phyloP scores from a whole-genome alignment of 2,888 invertebrate genomes.

The Siphlonurus alternatus region DNA sequence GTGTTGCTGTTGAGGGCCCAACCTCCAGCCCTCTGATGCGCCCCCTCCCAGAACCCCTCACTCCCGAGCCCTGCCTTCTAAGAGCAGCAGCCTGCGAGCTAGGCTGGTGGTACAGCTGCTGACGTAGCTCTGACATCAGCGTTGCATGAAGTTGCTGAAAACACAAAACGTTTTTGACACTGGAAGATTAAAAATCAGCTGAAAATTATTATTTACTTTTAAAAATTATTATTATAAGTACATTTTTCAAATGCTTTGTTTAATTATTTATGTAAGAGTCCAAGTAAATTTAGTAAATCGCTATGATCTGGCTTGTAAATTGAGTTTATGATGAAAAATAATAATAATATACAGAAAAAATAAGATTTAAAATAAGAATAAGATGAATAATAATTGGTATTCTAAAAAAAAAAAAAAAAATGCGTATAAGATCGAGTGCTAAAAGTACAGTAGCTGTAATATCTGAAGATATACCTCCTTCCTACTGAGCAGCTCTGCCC shows the following conservation, averaged over 20 bases:
- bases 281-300: no score
- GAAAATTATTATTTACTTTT: background rate
- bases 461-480: no score
- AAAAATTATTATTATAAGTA: background rate
- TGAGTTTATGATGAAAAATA: no score
- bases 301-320: no score
- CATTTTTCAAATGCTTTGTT: background rate
- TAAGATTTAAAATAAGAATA: no score
- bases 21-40: conserved; percentile 1
- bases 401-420: no score
- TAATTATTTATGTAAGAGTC: no score
- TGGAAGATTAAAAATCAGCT: background rate
- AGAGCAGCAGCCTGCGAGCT: conserved; percentile 33
- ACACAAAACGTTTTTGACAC: background rate
- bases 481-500: conserved; percentile 50
- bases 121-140: conserved; percentile 50
- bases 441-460: no score
- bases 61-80: conserved; percentile 39
- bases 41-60: conserved; percentile 26
- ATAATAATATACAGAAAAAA: no score
- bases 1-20: background rate
- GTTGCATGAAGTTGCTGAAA: conserved; percentile 46
- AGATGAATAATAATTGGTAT: no score
- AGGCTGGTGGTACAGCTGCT: conserved; percentile 49
- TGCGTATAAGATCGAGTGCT: no score